Evolutionary conservation across 1,140 invertebrate species (phyloP).

Genomic region (Penaeus japonicus): DNA sequence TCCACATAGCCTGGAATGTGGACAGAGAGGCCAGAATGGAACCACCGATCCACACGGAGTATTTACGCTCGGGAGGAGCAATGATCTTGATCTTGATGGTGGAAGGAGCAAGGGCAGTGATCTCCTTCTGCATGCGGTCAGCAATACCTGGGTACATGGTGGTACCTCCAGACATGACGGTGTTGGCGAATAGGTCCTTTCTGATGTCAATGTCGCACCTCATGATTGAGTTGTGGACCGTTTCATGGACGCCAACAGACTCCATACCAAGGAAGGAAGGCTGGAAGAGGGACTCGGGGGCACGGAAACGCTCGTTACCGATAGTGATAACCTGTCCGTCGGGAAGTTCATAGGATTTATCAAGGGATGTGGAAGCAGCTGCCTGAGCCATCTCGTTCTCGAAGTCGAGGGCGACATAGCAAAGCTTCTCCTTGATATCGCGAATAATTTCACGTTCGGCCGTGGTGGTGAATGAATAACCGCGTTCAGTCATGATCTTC

Average conservation of each 20-base stretch:
- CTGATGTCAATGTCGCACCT: conserved; percentile 67
- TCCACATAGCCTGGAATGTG: conserved; percentile 93
- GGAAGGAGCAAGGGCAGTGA: conserved; percentile 82
- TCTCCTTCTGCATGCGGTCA: conserved; percentile 87
- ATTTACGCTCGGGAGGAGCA: conserved; percentile 90
- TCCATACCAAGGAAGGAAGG: not conserved
- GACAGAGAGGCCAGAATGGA: conserved; percentile 86
- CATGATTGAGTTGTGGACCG: conserved; percentile 75
- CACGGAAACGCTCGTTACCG: too few species aligned
- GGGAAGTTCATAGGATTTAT: too few species aligned
- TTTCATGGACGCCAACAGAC: conserved; percentile 72
- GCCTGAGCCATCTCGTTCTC: too few species aligned
- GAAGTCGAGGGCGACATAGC: too few species aligned
- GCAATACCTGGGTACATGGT: conserved; percentile 86
- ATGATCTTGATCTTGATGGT: conserved; percentile 95
- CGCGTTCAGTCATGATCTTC: too few species aligned
- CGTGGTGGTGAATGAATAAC: too few species aligned
- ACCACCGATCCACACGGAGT: conserved; percentile 90
- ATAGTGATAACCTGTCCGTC: too few species aligned
- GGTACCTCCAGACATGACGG: conserved; percentile 80
- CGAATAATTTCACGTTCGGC: too few species aligned
- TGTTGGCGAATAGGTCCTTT: conserved; percentile 81
- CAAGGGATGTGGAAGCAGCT: too few species aligned
- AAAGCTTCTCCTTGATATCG: too few species aligned
- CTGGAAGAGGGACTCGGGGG: too few species aligned